phyloP scores from a whole-genome alignment of 30 jellyfish, hydroid and myxozoan species.

The Turritopsis rubra region DNA sequence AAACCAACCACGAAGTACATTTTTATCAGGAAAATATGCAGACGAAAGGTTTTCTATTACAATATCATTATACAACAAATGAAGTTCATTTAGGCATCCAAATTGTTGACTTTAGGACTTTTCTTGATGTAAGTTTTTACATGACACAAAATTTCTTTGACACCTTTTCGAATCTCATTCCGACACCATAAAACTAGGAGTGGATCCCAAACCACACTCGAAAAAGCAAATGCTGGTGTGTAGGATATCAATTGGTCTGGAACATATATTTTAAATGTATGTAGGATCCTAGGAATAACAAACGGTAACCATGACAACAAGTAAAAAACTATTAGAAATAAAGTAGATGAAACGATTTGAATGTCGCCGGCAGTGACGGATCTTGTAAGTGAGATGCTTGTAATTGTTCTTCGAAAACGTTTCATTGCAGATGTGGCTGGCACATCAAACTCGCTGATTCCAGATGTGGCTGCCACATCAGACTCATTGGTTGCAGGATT shows the following conservation, averaged over 20 bases:
- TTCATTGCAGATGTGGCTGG: background rate
- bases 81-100: background rate
- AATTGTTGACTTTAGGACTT: background rate
- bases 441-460: background rate
- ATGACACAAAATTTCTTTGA: background rate
- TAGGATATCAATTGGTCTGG: background rate
- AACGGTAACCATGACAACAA: slow-evolving; percentile 11
- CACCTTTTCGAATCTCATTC: background rate
- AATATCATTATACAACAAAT: background rate
- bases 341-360: background rate
- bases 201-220: slow-evolving; percentile 10
- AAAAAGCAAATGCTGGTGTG: slow-evolving; percentile 17
- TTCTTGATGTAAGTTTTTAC: background rate
- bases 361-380: background rate
- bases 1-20: background rate
- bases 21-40: background rate
- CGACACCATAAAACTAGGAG: background rate
- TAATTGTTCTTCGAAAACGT: background rate
- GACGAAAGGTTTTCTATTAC: background rate
- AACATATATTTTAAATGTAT: background rate
- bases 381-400: background rate
- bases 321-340: background rate
- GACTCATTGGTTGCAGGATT: background rate
- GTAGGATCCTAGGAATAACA: slow-evolving; percentile 2
- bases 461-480: background rate